Base-by-base conservation (phyloP, 2,888 invertebrate species). In the Strigamia transsilvanica region DNA sequence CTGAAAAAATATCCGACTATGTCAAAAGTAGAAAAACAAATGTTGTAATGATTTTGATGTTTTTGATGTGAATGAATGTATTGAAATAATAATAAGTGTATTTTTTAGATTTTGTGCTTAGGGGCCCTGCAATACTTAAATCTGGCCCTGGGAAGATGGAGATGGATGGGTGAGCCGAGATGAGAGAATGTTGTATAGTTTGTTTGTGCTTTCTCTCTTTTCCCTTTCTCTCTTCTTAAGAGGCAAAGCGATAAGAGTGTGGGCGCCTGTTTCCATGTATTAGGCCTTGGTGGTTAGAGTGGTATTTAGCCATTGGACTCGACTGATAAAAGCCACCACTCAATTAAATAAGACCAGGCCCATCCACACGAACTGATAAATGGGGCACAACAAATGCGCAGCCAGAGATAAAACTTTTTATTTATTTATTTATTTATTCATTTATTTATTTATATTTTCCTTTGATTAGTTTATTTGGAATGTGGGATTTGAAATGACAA, bases 201-300 rank as follows among this genome's bases (percentile, higher is more conserved):
- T 51, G 51, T n/a, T 51, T n/a, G 34, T 51, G 15, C 51, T n/a
- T 51, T 51, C 51, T 13, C 13, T n/a, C 51, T 51, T 12, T 51
- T 7, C 7, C 34, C 7, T 7, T 34, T 34, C 7, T 34, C 34
- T 51, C 51, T 51, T 51, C 51, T 51, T 51, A 51, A 51, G 51
- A 51, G 51, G 51, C 5, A 42, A 51, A 51, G 51, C 10, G 51
- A 51, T 51, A 51, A 51, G 51, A 51, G 51, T 51, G 51, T 42
- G 51, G 51, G 51, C 51, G 51, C 51, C 51, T 51, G 51, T 51
- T 13, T n/a, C 51, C 15, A 51, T 51, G 3, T 51, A 51, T 51
- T 51, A 51, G 51, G 51, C 51, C 51, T 51, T 51, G 51, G 51
- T 51, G 51, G 51, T 51, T 51, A 51, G 51, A 51, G 51, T 51